Evolutionary conservation across 2,113 vertebrate genomes (phyloP).

Genomic region (Piprites chloris): DNA sequence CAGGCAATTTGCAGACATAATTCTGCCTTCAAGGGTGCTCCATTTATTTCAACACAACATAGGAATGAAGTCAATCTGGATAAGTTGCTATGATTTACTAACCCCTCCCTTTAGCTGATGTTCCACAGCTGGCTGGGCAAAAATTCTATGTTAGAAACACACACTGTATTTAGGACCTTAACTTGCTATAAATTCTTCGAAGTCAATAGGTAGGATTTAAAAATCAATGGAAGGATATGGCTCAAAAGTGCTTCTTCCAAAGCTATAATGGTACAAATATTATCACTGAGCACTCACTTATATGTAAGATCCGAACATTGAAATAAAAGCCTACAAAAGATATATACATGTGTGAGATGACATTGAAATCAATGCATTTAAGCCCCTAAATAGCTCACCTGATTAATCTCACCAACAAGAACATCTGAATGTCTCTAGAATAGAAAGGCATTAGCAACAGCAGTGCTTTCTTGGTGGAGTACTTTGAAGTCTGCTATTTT

Average conservation of each 20-base stretch:
- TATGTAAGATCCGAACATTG: neutral
- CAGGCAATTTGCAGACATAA: neutral
- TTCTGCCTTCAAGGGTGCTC: neutral
- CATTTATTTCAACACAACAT: neutral
- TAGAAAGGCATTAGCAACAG: neutral
- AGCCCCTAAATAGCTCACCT: neutral
- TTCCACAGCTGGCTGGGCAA: neutral
- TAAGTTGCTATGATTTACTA: neutral
- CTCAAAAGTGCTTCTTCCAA: neutral
- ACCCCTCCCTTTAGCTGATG: neutral
- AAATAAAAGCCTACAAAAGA: neutral
- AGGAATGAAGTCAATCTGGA: neutral
- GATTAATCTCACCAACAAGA: neutral
- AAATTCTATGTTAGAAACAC: neutral
- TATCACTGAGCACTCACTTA: neutral
- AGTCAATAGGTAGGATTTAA: constrained; percentile 28
- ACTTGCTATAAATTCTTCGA: constrained; percentile 20
- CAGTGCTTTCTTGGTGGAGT: neutral
- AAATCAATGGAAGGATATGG: constrained; percentile 23
- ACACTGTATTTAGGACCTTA: neutral
- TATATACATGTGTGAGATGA: neutral
- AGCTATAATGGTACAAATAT: constrained; percentile 11
- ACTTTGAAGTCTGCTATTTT: neutral
- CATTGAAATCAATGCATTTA: neutral
- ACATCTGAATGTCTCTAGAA: neutral